A percentile compares a stretch with the other conserved stretches of the same genome.
These are phyloP conservation scores for Proteles cristata DNA, from an alignment of 2,113 vertebrate species.

Conservation along the genomic window DNA sequence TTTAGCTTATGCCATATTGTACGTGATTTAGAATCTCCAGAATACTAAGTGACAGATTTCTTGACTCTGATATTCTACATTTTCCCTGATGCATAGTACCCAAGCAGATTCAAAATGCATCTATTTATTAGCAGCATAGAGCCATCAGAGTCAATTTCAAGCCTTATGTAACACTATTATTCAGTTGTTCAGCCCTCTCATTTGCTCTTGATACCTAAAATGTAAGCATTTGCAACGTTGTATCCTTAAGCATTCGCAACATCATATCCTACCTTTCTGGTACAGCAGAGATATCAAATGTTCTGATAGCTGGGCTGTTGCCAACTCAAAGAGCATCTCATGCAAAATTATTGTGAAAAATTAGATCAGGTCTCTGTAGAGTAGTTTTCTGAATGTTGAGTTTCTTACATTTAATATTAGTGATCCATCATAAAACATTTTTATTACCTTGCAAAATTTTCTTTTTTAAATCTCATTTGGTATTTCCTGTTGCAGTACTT, in stretches of 20 bases:
- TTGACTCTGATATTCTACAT: slow-evolving; percentile 6
- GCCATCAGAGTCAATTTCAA: not conserved
- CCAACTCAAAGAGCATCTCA: slow-evolving; percentile 62
- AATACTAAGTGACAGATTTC: slow-evolving; percentile 62
- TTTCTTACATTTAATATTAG: slow-evolving; percentile 63
- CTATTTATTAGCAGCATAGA: slow-evolving; percentile 1
- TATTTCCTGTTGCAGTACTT: slow-evolving; percentile 30
- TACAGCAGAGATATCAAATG: not conserved
- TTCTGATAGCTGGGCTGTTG: slow-evolving; percentile 42
- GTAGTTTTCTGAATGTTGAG: slow-evolving; percentile 46
- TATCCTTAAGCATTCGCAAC: not conserved
- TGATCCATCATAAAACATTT: slow-evolving; percentile 66
- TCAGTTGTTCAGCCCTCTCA: not conserved
- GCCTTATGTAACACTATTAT: not conserved
- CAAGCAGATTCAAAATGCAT: slow-evolving; percentile 48
- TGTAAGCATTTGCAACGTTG: not conserved
- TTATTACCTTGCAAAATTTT: slow-evolving; percentile 73
- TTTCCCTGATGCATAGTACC: not conserved
- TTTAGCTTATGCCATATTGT: not conserved
- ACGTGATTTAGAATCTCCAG: not conserved
- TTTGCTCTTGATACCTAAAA: not conserved
- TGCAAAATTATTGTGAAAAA: slow-evolving; percentile 77
- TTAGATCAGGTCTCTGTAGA: slow-evolving; percentile 74
- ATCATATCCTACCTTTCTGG: not conserved
- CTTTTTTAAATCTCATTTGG: slow-evolving; percentile 70